A percentile compares a stretch with the other conserved stretches of the same genome.
Conservation (phyloP, 2,113 vertebrate genomes). For the Coturnix japonica region DNA sequence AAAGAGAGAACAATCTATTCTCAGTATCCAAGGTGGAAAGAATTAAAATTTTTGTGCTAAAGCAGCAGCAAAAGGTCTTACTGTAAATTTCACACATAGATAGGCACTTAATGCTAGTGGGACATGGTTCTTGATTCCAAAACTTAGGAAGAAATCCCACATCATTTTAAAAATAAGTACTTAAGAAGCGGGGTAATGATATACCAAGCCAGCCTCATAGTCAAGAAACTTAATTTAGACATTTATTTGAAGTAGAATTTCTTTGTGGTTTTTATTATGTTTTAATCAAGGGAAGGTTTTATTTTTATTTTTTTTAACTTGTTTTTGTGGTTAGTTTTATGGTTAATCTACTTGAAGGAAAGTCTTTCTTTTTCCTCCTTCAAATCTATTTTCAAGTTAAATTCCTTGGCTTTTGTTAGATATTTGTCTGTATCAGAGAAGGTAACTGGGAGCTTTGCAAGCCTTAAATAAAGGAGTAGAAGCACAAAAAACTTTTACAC, state of each 20-base stretch:
- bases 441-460: not conserved
- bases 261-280: not conserved
- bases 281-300: not conserved
- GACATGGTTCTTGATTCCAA: not conserved
- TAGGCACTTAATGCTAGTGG: rapidly evolving
- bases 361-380: not conserved
- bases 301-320: not conserved
- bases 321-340: not conserved
- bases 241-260: not conserved
- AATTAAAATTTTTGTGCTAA: not conserved
- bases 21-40: not conserved
- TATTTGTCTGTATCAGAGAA: not conserved
- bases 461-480: not conserved
- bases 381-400: not conserved
- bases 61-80: not conserved
- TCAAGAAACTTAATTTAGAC: not conserved
- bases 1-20: not conserved
- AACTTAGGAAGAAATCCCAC: rapidly evolving
- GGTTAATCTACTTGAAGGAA: not conserved
- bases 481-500: not conserved
- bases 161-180: not conserved
- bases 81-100: not conserved
- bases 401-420: not conserved
- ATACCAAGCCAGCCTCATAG: not conserved
- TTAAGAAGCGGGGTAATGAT: not conserved